phyloP scores from a whole-genome alignment of 2,888 invertebrate genomes.

The Monochamus alternatus region DNA sequence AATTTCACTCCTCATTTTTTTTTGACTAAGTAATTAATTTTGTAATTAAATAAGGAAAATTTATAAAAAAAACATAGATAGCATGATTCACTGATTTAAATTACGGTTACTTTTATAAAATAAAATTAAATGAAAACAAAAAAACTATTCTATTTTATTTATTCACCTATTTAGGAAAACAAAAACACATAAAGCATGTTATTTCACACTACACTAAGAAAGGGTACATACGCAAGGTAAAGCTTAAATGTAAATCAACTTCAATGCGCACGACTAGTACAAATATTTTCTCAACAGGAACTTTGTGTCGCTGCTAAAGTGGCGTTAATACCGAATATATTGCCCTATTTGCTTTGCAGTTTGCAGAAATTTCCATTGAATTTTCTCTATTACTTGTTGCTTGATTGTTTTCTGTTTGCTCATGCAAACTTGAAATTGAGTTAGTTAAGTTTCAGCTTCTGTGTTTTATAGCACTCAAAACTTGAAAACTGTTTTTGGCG shows the following conservation, averaged over 20 bases:
- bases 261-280: background rate
- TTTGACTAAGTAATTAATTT: too few species aligned
- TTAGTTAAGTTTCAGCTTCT: conserved; percentile 13
- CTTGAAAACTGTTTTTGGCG: conserved; percentile 15
- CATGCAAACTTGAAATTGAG: conserved; percentile 19
- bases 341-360: conserved; percentile 23
- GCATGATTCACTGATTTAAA: too few species aligned
- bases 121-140: too few species aligned
- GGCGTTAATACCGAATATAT: conserved; percentile 11
- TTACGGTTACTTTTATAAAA: too few species aligned
- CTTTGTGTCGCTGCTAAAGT: conserved; percentile 1
- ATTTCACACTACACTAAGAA: background rate
- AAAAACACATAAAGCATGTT: background rate
- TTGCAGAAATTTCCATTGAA: conserved; percentile 15
- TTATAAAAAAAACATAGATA: too few species aligned
- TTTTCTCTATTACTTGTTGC: conserved; percentile 29
- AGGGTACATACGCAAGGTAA: too few species aligned
- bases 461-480: conserved; percentile 19
- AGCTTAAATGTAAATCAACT: background rate
- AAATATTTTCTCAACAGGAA: conserved; percentile 14
- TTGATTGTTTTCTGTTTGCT: conserved; percentile 25
- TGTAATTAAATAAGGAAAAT: too few species aligned
- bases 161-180: too few species aligned
- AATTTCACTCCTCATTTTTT: too few species aligned
- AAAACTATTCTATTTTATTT: too few species aligned